phyloP scores from a whole-genome alignment of 2,113 vertebrate genomes.

The Channa argus region DNA sequence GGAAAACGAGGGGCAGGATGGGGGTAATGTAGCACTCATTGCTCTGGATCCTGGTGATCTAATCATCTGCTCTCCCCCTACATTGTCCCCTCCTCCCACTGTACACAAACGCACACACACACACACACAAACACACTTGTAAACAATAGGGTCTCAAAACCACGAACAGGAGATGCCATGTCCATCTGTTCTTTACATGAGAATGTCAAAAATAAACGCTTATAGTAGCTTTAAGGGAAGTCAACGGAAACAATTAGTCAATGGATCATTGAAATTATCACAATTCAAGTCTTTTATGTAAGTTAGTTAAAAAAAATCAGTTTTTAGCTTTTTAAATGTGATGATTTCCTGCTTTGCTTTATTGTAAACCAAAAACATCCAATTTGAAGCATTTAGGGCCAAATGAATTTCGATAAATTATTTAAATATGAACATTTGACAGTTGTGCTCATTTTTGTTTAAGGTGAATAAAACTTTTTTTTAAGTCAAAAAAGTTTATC shows the following conservation, averaged over 20 bases:
- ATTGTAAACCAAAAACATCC: too few species aligned
- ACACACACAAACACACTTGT: conserved; percentile 7
- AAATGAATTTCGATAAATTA: too few species aligned
- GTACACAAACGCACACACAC: background rate
- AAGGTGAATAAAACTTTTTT: background rate
- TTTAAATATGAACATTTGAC: background rate
- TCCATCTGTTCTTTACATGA: background rate
- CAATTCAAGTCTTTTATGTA: too few species aligned
- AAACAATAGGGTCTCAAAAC: conserved; percentile 30
- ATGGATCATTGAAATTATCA: too few species aligned
- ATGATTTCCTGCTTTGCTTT: too few species aligned
- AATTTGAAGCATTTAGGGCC: too few species aligned
- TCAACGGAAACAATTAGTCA: background rate
- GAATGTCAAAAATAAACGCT: background rate
- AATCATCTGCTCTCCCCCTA: conserved; percentile 55
- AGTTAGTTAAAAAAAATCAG: too few species aligned
- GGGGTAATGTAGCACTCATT: conserved; percentile 69
- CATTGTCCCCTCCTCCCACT: conserved; percentile 14
- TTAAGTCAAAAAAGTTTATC: background rate
- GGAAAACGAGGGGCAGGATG: conserved; percentile 49
- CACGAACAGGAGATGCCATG: conserved; percentile 7
- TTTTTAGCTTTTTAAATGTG: too few species aligned
- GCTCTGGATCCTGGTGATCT: conserved; percentile 68
- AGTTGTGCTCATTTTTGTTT: background rate
- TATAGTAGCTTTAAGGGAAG: background rate